These are phyloP conservation scores for Eupelmus urozonus DNA, from an alignment of 2,888 invertebrate species.

Conservation along the genomic window DNA sequence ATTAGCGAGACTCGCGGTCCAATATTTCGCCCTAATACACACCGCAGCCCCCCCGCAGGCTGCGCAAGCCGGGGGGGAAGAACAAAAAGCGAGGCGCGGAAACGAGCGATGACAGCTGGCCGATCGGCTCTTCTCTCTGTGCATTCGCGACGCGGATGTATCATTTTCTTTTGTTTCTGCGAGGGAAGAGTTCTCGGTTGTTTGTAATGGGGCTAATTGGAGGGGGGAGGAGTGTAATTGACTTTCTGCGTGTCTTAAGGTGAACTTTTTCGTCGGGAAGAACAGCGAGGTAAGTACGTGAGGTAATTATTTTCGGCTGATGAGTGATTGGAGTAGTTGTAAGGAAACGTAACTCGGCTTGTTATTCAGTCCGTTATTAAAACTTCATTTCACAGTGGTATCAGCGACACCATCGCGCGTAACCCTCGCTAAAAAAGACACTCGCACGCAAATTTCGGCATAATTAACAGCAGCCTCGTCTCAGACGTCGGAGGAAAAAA, in stretches of 20 bases:
- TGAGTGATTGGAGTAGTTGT: no score
- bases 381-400: no score
- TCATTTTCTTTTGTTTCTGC: background rate
- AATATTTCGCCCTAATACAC: conserved; percentile 69
- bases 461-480: no score
- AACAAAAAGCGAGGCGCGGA: conserved; percentile 68
- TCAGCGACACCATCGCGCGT: no score
- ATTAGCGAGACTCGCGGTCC: conserved; percentile 72
- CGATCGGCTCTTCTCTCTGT: no score
- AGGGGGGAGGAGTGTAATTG: conserved; percentile 1
- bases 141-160: conserved; percentile 31
- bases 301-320: background rate
- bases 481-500: background rate
- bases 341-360: no score
- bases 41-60: conserved; percentile 43
- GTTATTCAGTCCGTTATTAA: no score
- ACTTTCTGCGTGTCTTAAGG: no score
- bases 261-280: no score
- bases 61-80: conserved; percentile 55
- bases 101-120: conserved; percentile 73
- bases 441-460: no score
- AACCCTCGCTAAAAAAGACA: no score
- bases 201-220: conserved; percentile 35
- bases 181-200: background rate
- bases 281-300: background rate